Evolutionary conservation across 1,140 invertebrate genomes (phyloP).

Genomic region (Paramacrobiotus metropolitanus): DNA sequence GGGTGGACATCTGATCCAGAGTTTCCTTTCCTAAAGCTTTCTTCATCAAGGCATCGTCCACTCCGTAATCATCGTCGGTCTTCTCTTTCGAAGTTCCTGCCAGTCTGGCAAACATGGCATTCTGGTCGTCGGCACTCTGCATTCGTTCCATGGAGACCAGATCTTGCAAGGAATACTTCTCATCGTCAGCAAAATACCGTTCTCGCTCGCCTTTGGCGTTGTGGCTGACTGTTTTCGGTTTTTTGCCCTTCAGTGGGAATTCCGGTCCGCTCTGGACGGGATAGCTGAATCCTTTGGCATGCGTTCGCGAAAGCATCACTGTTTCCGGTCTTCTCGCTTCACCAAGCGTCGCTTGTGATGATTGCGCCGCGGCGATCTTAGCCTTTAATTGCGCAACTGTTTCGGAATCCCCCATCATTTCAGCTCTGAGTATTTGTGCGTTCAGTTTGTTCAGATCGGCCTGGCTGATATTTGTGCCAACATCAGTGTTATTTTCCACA

Average conservation of each 20-base stretch:
- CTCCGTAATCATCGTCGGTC: constrained; percentile 41
- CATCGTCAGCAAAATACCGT: constrained; percentile 70
- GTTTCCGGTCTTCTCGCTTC: background rate
- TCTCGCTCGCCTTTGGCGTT: constrained; percentile 37
- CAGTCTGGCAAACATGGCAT: constrained; percentile 49
- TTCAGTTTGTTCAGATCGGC: constrained; percentile 1
- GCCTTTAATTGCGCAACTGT: background rate
- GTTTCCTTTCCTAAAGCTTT: constrained; percentile 37
- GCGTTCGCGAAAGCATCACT: background rate
- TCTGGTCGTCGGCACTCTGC: constrained; percentile 49
- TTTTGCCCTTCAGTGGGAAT: constrained; percentile 29
- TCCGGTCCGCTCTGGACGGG: constrained; percentile 6
- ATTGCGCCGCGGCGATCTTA: background rate
- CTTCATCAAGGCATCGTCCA: constrained; percentile 65
- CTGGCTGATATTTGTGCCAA: background rate
- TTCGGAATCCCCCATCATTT: background rate
- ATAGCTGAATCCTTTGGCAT: constrained; percentile 1
- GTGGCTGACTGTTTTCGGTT: constrained; percentile 39
- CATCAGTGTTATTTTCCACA: background rate
- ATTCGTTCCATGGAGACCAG: constrained; percentile 62
- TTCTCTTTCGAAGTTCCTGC: constrained; percentile 39
- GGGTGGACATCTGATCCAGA: constrained; percentile 34
- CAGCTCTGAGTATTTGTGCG: background rate
- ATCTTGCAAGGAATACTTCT: constrained; percentile 55
- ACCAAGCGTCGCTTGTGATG: too few relatives aligned